Conservation (phyloP, 2,888 invertebrate genomes). For the Apotomis capreana region DNA sequence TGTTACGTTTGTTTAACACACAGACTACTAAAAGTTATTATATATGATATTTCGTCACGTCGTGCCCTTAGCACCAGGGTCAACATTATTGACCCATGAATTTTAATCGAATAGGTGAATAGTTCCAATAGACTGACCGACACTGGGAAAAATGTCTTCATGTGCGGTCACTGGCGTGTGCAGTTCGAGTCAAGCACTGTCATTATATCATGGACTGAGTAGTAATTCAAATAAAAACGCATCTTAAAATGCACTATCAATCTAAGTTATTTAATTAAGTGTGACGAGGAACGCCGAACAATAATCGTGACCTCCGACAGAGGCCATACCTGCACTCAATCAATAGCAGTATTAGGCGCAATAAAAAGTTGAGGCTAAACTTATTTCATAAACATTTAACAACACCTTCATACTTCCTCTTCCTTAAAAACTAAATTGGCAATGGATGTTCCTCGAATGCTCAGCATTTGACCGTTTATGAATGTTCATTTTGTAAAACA, state of each 20-base stretch:
- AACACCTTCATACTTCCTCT: conserved; percentile 42
- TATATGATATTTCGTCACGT: no score
- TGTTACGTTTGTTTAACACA: no score
- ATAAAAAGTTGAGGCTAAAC: conserved; percentile 21
- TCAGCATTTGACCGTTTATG: neutral
- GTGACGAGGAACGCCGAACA: conserved; percentile 1
- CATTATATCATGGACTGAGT: no score
- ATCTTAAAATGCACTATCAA: neutral
- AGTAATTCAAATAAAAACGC: neutral
- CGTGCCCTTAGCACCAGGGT: no score
- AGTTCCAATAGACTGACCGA: no score
- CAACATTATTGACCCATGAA: no score
- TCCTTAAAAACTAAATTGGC: conserved; percentile 18
- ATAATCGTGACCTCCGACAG: conserved; percentile 15
- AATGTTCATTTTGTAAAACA: no score
- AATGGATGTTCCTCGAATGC: neutral
- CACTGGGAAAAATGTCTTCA: no score
- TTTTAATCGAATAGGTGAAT: no score
- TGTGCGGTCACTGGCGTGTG: no score
- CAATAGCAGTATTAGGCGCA: conserved; percentile 13
- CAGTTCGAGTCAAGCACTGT: no score
- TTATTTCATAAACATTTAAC: conserved; percentile 40
- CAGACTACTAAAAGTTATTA: no score
- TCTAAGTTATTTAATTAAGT: neutral
- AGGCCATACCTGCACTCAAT: conserved; percentile 25